A percentile compares a stretch with the other conserved stretches of the same genome.
phyloP scores from a whole-genome alignment of 2,113 vertebrate species.

The Crotalus viridis region DNA sequence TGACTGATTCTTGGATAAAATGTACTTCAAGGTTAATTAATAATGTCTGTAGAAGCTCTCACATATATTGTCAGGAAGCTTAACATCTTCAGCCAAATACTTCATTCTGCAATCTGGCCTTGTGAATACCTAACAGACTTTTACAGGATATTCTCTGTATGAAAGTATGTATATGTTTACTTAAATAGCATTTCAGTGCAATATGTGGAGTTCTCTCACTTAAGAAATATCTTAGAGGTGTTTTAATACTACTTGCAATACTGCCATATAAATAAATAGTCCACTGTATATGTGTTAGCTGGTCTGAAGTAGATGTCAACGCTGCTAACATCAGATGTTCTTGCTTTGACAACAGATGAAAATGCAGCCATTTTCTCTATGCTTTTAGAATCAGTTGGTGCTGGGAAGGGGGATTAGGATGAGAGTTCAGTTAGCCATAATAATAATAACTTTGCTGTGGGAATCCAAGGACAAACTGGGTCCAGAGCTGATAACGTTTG shows the following conservation, averaged over 20 bases:
- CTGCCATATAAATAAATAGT: not conserved
- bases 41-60: not conserved
- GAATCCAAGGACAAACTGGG: too few relatives aligned
- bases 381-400: too few relatives aligned
- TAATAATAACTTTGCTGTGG: too few relatives aligned
- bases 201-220: not conserved
- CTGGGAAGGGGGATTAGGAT: too few relatives aligned
- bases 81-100: not conserved
- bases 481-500: too few relatives aligned
- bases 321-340: too few relatives aligned
- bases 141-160: not conserved
- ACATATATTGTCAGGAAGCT: not conserved
- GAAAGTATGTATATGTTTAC: not conserved
- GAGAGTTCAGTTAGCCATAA: too few relatives aligned
- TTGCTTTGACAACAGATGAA: too few relatives aligned
- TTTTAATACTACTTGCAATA: not conserved
- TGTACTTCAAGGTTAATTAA: not conserved
- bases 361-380: too few relatives aligned
- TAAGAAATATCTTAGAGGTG: not conserved
- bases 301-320: not conserved
- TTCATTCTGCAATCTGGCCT: not conserved
- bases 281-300: not conserved
- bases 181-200: not conserved
- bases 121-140: not conserved
- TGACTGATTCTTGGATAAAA: slow-evolving; percentile 4